Evolutionary conservation across 2,888 invertebrate species (phyloP), one percentile per base, ranked within the genome.

Genomic region (Tethea ocularis): DNA sequence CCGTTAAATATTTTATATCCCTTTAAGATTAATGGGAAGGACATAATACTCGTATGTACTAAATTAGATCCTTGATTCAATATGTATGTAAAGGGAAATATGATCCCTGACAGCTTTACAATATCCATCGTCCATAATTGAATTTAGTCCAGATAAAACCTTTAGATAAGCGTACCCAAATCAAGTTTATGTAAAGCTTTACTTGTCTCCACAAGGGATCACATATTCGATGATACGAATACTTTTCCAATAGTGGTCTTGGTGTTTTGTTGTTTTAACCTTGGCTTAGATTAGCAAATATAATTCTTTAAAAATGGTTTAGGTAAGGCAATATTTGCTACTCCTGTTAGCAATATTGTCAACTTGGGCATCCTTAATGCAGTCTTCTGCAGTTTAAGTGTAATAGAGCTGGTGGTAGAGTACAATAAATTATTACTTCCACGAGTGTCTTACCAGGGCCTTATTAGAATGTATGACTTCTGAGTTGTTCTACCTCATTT

Each of bases 131-230:
- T 11, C 54, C 54, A 36, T 22, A 26, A 52, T 52, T 52, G 52
- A 29, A 52, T 52, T 46, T 20, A n/a, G 52, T 29, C 15, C 29
- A 52, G 52, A 52, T 52, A 52, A 26, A 20, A 53, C 20, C 53
- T 20, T 20, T 13, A 29, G n/a, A 17, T 29, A 53, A 53, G 52
- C 29, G 52, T 46, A 46, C 20, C 46, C 17, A 46, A 46, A 46
- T 46, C 46, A 46, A 46, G 17, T 46, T 41, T 46, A 46, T 46
- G 46, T 7, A 46, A 46, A 46, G 46, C n/a, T 20, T 46, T 46
- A 41, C n/a, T 10, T 10, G 7, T n/a, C n/a, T 46, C 10, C 7
- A n/a, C 20, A 20, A n/a, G 46, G 20, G 20, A 46, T 46, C 17
- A 46, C 46, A 46, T 46, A 20, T 10, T 20, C n/a, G 46, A 46